Percentiles rank a stretch among this genome's conserved stretches.
These are phyloP conservation scores for Trypoxylon attenuatum DNA, from an alignment of 2,888 invertebrate species.

Conservation along the genomic window DNA sequence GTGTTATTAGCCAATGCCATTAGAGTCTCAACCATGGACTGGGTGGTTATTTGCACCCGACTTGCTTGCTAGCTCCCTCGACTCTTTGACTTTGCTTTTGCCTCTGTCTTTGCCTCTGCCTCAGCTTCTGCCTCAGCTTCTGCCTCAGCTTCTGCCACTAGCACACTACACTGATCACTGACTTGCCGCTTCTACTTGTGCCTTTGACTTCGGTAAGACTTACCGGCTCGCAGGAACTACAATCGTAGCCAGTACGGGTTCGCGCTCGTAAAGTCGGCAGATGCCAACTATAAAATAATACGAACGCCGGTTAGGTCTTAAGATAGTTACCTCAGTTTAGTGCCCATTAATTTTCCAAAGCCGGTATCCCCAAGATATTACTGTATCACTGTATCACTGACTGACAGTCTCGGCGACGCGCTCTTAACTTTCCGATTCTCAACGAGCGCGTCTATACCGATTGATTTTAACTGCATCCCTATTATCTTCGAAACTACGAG, in stretches of 20 bases:
- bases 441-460: too few species aligned
- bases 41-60: conserved; percentile 9
- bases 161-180: neutral
- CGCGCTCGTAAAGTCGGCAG: conserved; percentile 42
- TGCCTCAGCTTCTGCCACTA: neutral
- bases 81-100: neutral
- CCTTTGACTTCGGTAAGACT: neutral
- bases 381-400: conserved; percentile 48
- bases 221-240: conserved; percentile 5
- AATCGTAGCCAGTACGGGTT: conserved; percentile 10
- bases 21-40: conserved; percentile 14
- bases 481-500: too few species aligned
- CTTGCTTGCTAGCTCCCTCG: conserved; percentile 9
- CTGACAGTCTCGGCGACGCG: neutral
- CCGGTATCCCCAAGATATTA: conserved; percentile 42
- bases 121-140: neutral
- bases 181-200: neutral
- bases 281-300: conserved; percentile 62
- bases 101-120: conserved; percentile 14
- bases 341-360: conserved; percentile 62
- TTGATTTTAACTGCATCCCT: too few species aligned
- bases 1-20: conserved; percentile 21
- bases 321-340: conserved; percentile 65
- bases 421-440: neutral
- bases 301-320: conserved; percentile 50